Base-by-base conservation (phyloP, 1,140 invertebrate species). In the Triops cancriformis region DNA sequence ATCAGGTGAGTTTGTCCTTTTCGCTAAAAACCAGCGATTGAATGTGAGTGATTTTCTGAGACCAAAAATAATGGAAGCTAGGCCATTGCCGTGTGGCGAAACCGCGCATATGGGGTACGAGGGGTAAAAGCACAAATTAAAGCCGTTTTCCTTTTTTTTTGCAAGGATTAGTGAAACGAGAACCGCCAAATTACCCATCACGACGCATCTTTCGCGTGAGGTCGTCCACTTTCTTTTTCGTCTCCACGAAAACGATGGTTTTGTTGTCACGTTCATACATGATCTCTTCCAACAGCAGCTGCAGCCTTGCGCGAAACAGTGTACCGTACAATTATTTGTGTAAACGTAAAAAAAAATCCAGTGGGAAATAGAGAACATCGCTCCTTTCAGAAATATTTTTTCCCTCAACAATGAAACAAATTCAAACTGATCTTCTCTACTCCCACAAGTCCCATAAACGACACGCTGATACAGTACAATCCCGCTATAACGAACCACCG, bases 241-340 rank as follows among this genome's bases (percentile, higher is more conserved):
- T 99, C 86, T 98, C 96, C 79, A 94, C 94, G 87, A 99, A 99
- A 82, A 99, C 96, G 26, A 99, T 92, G 10, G 93, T 95, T 86
- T 98, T 98, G 80, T 94, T 93, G 80, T 93, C 92, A 80, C 91
- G 91, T 81, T 97, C 94, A 81, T 90, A 90, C 77, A 90, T 92
- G 82, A 98, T 96, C 87, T 97, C 93, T 86, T 95, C 91, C 42
- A 98, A 85, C 31, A 97, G 86, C 81, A 90, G 90, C 84, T 92
- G 91, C 80, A 98, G 88, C 85, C 93, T 95, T 81, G 14, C 18
- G 51, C 51, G 18, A 64, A 18, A 64, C 51, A 64, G 14, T 64
- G 43, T 64, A 18, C 51, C 51, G n/a, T 64, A 64, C 14, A n/a
- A 64, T 64, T 64, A 64, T 64, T 14, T 7, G 31, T 37, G 31